Base-by-base conservation (phyloP, 35 echinoderm and acorn worm species). In the Anneissia japonica region DNA sequence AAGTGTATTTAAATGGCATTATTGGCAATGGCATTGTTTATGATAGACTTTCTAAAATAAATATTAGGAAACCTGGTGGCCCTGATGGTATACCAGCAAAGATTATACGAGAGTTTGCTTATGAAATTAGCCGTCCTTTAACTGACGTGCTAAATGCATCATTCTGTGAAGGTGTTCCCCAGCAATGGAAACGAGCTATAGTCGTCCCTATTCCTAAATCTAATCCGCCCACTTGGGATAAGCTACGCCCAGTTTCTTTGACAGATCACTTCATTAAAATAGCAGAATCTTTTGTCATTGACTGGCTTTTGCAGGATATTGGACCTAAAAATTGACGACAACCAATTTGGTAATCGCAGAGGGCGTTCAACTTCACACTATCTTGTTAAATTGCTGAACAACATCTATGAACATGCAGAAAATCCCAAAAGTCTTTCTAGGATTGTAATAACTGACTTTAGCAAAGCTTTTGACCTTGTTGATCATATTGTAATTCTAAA, bases 261-360 rank as follows among this genome's bases (percentile, higher is more conserved):
- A 84, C 82, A 19, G 82, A 84, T 33, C 82, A 84, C 46, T 72
- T 84, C 35, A 46, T 46, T 31, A 84, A 84, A 45, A 32, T 84
- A 23, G 82, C 82, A 46, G 30, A 84, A 51, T 72, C 45, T 56
- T 84, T 84, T 31, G n/a, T 84, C 12, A 40, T 41, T 81, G 37
- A 41, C 36, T 81, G 35, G 79, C 37, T 81, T 26, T 39, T 81
- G 11, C 12, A 81, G 26, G 40, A 81, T 39, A 39, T 30, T 0
- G 26, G n/a, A 26, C 31, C 40, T 36, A 38, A 39, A 64, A 3
- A 9, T 64, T 64, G 51, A 64, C 19, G 9, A 6, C 51, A 64
- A 64, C 51, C 51, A 64, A 26, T 64, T 16, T 23, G 51, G 51
- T 64, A 64, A 64, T 64, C 51, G 51, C 2, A 64, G 26, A 64